Base-by-base conservation (phyloP, 2,888 invertebrate genomes). In the Chloromyia formosa region DNA sequence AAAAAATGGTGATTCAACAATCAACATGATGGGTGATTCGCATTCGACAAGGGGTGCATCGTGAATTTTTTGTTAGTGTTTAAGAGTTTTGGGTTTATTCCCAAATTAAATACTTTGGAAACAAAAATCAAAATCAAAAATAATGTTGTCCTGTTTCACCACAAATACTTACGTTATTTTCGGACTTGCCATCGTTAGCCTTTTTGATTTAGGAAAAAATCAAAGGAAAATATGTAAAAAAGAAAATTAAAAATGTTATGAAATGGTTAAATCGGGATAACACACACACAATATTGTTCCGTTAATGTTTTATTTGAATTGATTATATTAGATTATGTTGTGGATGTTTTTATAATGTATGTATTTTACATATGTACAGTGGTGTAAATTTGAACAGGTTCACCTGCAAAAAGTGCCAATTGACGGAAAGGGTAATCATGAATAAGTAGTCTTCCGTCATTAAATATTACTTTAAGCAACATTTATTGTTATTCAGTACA, bases 111-210 rank as follows among this genome's bases (percentile, higher is more conserved):
- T 49, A 22, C 40, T 40, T 66, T 20, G 18, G 20, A 20, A 61
- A 27, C 42, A 66, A 49, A 66, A 66, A 16, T 2, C 35, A 22
- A 27, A 53, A 54, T 14, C 27, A 35, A 35, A 35, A 35, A 35
- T 35, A 35, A 4, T 35, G 2, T 35, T 35, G 27, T 18, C 40
- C 54, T 54, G 23, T 22, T 22, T 18, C 20, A 53, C 20, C 14
- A 35, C 7, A 35, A 35, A 56, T 71, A 71, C 71, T 71, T 71
- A 71, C 71, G 42, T 71, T 71, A 10, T 42, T 56, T 71, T 71
- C 71, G 35, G 71, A 56, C 58, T 71, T 71, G 71, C 56, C 71
- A 9, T 71, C 71, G 58, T 56, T 56, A 58, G 71, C 71, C 71
- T 71, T 71, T 71, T n/a, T 35, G 2, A 4, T 35, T 35, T 35